Evolutionary conservation across 2,797 vertebrate species (phyloP).

Genomic region (Ceryle rudis): DNA sequence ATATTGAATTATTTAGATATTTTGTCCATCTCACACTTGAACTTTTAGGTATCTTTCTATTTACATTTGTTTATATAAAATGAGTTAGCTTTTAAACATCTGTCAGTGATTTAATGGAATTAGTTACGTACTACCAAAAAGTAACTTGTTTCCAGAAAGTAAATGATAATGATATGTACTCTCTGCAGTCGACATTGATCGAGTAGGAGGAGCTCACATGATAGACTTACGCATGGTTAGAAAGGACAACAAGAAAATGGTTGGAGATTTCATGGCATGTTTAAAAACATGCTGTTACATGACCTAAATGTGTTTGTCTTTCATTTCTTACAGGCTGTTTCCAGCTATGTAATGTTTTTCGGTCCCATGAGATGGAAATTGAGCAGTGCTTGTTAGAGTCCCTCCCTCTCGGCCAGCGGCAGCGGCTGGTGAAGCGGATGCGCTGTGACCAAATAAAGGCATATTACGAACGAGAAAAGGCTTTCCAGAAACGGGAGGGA

Average conservation of each 20-base stretch:
- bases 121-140: neutral
- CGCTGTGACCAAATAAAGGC: constrained; percentile 94
- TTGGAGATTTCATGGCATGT: neutral
- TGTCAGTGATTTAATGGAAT: neutral
- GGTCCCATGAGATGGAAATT: constrained; percentile 97
- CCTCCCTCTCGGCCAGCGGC: constrained; percentile 92
- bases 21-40: neutral
- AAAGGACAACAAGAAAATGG: neutral
- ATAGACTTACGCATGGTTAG: fast-evolving
- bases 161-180: neutral
- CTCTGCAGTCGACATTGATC: fast-evolving
- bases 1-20: neutral
- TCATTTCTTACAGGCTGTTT: constrained; percentile 88
- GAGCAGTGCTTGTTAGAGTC: constrained; percentile 99
- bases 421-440: constrained; percentile 93
- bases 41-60: neutral
- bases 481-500: constrained; percentile 84
- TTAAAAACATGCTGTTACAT: neutral
- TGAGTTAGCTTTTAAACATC: neutral
- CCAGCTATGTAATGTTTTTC: constrained; percentile 98
- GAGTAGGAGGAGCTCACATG: neutral
- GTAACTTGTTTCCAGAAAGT: neutral
- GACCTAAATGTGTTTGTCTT: neutral
- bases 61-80: neutral
- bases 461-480: constrained; percentile 92